Evolutionary conservation across 2,113 vertebrate species (phyloP).

Genomic region (Hypomesus transpacificus): DNA sequence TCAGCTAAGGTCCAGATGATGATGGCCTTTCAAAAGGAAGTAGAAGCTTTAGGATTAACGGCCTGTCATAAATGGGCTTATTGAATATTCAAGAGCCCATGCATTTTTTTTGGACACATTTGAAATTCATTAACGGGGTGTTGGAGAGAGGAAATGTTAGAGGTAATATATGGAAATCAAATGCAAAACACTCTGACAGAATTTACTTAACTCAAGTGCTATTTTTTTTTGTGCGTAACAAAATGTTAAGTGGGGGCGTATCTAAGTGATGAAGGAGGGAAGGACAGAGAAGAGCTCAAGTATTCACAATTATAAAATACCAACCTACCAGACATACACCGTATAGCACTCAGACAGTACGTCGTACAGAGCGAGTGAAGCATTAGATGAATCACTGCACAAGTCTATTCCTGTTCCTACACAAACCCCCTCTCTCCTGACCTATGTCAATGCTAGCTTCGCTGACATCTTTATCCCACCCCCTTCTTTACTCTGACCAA

Average conservation of each 20-base stretch:
- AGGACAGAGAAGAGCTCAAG: conserved; percentile 12
- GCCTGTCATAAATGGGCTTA: conserved; percentile 2
- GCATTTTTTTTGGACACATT: conserved; percentile 1
- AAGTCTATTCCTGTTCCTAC: background rate
- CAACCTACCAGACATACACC: no score
- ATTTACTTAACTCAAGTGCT: conserved; percentile 13
- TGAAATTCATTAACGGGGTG: conserved; percentile 9
- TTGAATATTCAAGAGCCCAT: conserved; percentile 26
- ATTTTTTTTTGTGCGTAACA: conserved; percentile 4
- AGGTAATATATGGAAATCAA: conserved; percentile 21
- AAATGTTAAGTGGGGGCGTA: background rate
- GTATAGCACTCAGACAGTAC: background rate
- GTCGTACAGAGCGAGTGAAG: background rate
- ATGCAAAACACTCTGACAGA: conserved; percentile 11
- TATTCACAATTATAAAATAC: background rate
- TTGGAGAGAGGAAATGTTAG: conserved; percentile 9
- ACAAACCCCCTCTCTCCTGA: background rate
- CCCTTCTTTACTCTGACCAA: background rate
- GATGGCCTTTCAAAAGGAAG: background rate
- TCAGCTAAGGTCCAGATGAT: background rate
- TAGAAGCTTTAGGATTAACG: background rate
- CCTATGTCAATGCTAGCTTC: no score
- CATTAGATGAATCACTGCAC: background rate
- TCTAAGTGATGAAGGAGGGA: background rate
- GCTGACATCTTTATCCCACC: background rate